These are phyloP conservation scores for Actinernus sp. DNA, from an alignment of 92 coral and sea anemone species.

Conservation along the genomic window DNA sequence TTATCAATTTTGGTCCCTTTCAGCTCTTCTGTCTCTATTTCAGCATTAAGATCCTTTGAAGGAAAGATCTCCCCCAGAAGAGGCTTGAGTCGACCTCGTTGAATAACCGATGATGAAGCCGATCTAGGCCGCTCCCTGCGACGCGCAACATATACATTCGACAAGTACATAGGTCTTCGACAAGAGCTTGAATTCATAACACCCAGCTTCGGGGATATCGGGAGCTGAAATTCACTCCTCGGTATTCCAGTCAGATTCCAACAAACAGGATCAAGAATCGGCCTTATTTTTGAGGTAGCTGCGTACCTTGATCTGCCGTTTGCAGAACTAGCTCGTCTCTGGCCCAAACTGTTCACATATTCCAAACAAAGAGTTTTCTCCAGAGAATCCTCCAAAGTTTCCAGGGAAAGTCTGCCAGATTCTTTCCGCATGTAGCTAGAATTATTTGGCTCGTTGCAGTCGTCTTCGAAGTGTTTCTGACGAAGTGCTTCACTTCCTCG, in stretches of 20 bases:
- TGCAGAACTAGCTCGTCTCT: not conserved
- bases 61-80: not conserved
- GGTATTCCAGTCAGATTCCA: not conserved
- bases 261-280: not conserved
- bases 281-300: not conserved
- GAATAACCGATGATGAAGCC: not conserved
- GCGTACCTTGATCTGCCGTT: not conserved
- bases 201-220: not conserved
- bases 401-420: not conserved
- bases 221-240: not conserved
- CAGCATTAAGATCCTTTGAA: slow-evolving; percentile 1
- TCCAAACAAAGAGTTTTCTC: not conserved
- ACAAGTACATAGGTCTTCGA: not conserved
- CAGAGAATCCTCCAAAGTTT: not conserved
- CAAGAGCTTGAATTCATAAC: not conserved
- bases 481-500: too few relatives aligned
- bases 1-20: not conserved
- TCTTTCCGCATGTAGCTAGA: not conserved
- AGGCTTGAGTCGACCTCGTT: not conserved
- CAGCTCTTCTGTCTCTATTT: slow-evolving; percentile 1
- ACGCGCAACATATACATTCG: not conserved
- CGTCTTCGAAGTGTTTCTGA: too few relatives aligned
- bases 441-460: not conserved
- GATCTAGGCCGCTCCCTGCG: not conserved
- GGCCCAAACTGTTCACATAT: slow-evolving; percentile 1